Conservation (phyloP, 2,797 vertebrate species). For the Catostomus latipinnis region DNA sequence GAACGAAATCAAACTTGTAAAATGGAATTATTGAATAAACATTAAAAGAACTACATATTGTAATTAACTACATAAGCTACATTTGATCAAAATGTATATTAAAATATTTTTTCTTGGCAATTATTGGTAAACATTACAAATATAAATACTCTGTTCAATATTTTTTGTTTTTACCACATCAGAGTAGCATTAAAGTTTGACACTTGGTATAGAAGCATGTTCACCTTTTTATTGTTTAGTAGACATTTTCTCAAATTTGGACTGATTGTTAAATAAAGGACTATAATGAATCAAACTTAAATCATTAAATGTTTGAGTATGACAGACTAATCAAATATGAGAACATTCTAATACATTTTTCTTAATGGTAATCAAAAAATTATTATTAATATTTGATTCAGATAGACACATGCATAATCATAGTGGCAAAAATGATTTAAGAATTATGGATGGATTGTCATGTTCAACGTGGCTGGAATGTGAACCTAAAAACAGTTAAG, state of each 20-base stretch:
- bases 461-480: conserved; percentile 18
- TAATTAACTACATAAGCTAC: too few relatives aligned
- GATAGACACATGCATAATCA: background rate
- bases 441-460: conserved; percentile 1
- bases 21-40: background rate
- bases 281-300: background rate
- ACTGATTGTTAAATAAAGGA: background rate
- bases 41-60: too few relatives aligned
- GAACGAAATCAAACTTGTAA: too few relatives aligned
- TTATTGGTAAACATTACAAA: background rate
- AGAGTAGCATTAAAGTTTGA: too few relatives aligned
- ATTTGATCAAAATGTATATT: background rate
- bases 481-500: background rate
- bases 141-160: background rate
- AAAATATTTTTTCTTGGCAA: background rate
- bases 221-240: background rate
- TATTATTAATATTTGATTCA: background rate
- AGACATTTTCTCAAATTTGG: background rate
- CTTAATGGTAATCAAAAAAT: background rate
- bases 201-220: background rate
- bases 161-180: background rate
- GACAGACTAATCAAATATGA: background rate
- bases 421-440: background rate
- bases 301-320: background rate
- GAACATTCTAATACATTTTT: conserved; percentile 5